phyloP scores from a whole-genome alignment of 1,140 invertebrate genomes.

The Penaeus vannamei region DNA sequence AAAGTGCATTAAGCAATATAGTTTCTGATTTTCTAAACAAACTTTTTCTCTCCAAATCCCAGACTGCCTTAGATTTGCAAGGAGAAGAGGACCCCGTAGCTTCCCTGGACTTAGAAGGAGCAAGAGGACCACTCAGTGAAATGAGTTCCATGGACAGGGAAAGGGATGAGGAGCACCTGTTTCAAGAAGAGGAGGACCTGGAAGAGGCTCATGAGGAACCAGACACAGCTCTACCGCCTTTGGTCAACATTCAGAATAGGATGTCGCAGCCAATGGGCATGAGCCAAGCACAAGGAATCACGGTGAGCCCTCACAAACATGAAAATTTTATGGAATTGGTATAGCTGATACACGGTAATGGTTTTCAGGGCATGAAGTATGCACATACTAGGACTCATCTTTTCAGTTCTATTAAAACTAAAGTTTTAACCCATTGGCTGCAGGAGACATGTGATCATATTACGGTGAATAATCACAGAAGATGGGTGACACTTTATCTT shows the following conservation, averaged over 20 bases:
- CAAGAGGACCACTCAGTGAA: conserved; percentile 27
- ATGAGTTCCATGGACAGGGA: not conserved
- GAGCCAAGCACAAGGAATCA: conserved; percentile 44
- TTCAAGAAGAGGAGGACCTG: not conserved
- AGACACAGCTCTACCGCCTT: conserved; percentile 34
- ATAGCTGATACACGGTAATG: too few species aligned
- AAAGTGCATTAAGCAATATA: too few species aligned
- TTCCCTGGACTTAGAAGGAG: conserved; percentile 52
- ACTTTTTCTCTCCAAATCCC: not conserved
- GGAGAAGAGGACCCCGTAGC: conserved; percentile 43
- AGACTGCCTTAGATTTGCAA: conserved; percentile 40
- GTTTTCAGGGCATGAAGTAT: too few species aligned
- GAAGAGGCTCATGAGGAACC: conserved; percentile 18
- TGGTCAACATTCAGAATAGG: conserved; percentile 31
- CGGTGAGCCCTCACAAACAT: conserved; percentile 25
- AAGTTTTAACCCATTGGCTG: too few species aligned
- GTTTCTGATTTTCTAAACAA: not conserved
- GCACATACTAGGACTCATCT: too few species aligned
- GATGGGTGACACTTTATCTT: too few species aligned
- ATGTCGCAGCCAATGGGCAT: conserved; percentile 40
- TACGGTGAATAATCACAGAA: too few species aligned
- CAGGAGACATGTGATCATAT: too few species aligned
- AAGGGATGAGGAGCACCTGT: not conserved
- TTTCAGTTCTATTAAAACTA: too few species aligned
- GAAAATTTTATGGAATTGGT: too few species aligned